Evolutionary conservation across 2,888 invertebrate species (phyloP).

Genomic region (Noctua pronuba): DNA sequence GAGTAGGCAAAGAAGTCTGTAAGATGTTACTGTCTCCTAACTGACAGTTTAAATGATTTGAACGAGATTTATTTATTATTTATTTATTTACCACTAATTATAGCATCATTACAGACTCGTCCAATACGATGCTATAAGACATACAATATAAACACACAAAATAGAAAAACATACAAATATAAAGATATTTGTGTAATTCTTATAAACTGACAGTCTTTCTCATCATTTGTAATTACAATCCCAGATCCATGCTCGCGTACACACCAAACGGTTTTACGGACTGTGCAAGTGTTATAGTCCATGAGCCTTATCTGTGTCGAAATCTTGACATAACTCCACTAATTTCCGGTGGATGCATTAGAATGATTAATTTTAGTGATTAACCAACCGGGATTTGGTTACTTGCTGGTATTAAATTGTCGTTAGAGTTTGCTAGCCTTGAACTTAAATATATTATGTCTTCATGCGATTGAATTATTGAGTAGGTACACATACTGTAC

Average conservation of each 20-base stretch:
- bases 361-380: neutral
- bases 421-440: neutral
- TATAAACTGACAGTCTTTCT: neutral
- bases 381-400: neutral
- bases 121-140: too few species aligned
- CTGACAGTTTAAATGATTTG: neutral
- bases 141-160: too few species aligned
- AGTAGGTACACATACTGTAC: neutral
- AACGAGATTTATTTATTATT: too few species aligned
- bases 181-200: neutral
- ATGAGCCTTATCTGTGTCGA: conserved; percentile 19
- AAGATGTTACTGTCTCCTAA: neutral
- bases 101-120: too few species aligned
- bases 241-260: neutral
- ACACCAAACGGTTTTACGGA: neutral
- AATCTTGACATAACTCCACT: conserved; percentile 23
- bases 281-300: conserved; percentile 12
- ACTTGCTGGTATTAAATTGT: too few species aligned
- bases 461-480: neutral
- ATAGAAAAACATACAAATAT: too few species aligned
- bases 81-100: too few species aligned
- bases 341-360: conserved; percentile 11
- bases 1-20: neutral
- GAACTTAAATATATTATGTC: neutral
- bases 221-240: neutral